Percentiles rank a stretch among this genome's conserved stretches.
Evolutionary conservation across 2,113 vertebrate species (phyloP).

Genomic region (Menidia beryllina): DNA sequence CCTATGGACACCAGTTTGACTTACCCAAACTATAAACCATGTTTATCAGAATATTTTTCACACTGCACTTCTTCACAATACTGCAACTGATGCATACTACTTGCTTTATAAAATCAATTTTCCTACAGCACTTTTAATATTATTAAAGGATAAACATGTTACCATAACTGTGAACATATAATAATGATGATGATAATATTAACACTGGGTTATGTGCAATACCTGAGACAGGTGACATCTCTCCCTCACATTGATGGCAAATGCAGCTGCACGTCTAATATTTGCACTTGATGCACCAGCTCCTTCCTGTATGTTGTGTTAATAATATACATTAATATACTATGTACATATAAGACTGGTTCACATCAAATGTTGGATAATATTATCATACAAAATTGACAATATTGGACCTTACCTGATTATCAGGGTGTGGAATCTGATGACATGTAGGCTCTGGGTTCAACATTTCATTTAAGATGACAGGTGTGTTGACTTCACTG

Average conservation of each 20-base stretch:
- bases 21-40: too few species aligned
- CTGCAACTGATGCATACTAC: too few species aligned
- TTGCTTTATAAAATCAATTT: too few species aligned
- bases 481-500: conserved; percentile 3
- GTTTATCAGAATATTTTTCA: too few species aligned
- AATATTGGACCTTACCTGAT: background rate
- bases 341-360: background rate
- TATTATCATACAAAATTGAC: background rate
- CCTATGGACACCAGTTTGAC: too few species aligned
- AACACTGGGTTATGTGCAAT: background rate
- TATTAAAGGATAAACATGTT: too few species aligned
- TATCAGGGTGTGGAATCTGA: background rate
- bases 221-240: background rate
- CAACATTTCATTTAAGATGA: background rate
- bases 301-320: background rate
- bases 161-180: too few species aligned
- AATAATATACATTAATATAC: too few species aligned
- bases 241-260: background rate
- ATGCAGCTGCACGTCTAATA: background rate
- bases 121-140: too few species aligned
- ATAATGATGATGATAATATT: too few species aligned
- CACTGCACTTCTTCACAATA: too few species aligned
- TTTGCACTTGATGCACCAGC: background rate
- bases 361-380: background rate
- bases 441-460: background rate